Evolutionary conservation across 2,797 vertebrate genomes (phyloP), one percentile per base, ranked within the genome.

Genomic region (Alfaro cultratus): DNA sequence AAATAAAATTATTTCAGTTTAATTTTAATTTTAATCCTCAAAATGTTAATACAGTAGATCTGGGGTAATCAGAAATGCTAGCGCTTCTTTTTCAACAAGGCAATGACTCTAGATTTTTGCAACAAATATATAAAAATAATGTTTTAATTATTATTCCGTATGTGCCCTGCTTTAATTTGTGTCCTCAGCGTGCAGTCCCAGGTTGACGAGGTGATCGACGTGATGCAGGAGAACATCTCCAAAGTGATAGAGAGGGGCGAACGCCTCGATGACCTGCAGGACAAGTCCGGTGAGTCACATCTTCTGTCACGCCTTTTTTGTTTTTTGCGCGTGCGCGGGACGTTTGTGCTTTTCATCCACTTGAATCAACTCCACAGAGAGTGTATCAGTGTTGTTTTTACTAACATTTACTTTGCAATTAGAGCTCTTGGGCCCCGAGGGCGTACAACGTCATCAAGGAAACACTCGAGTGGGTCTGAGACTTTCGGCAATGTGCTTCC

Each of bases 191-290:
- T 99, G 89, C 98, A 99, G 95, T 99, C 98, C 85, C 98, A 99
- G 93, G 98, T 99, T 78, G 98, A 99, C 10, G 98, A 99, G 94
- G 98, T 99, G 85, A 99, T 99, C 39, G 98, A 99, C 1, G 98
- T 99, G 88, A 99, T 99, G 98, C 98, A 99, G 95, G 98, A 99
- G 93, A 99, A 99, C 95, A 99, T 99, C 95, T 99, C 98, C 16
- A 99, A 99, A 93, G 98, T 99, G 93, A 99, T 99, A 23, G 98
- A 99, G 91, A 96, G 98, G 87, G 98, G 98, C 45, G 98, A 99
- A 91, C 96, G 97, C 76, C 96, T 99, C 87, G 98, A 99, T 70
- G 98, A 99, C 88, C 96, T 99, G 79, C 98, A 99, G 93, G 98
- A 99, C 95, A 99, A 99, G 93, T 99, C 98, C 90, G 98, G 98